These are phyloP conservation scores for Pyrrhosoma nymphula DNA, from an alignment of 2,888 invertebrate genomes.

Conservation along the genomic window DNA sequence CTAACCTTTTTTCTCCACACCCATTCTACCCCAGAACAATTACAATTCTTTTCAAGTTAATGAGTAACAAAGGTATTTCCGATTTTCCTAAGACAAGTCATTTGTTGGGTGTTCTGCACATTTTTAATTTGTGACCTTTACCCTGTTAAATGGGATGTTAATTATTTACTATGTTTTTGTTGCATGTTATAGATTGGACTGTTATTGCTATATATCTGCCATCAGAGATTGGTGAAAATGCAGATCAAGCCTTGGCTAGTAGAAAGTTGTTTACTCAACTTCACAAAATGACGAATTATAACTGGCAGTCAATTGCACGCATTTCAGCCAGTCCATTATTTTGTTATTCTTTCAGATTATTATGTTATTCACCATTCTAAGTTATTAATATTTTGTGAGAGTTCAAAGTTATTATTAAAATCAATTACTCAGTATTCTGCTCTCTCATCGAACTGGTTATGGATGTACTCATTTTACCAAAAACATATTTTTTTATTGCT, in stretches of 20 bases:
- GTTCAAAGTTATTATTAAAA: background rate
- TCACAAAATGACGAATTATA: background rate
- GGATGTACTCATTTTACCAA: slow-evolving; percentile 45
- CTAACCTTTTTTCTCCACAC: background rate
- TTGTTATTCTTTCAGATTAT: background rate
- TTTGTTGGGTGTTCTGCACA: slow-evolving; percentile 60
- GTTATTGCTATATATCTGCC: slow-evolving; percentile 53
- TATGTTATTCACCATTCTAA: background rate
- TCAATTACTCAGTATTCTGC: slow-evolving; percentile 24
- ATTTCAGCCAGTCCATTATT: slow-evolving; percentile 18
- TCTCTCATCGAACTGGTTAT: slow-evolving; percentile 53
- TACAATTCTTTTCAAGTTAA: background rate
- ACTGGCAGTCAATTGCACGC: slow-evolving; percentile 23
- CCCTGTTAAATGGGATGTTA: slow-evolving; percentile 68
- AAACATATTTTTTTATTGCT: slow-evolving; percentile 13
- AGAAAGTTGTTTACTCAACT: background rate
- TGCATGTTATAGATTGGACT: slow-evolving; percentile 70
- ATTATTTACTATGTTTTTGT: slow-evolving; percentile 57
- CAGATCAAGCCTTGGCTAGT: background rate
- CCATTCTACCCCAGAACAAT: background rate
- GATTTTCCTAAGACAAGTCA: background rate
- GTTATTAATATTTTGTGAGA: slow-evolving; percentile 8
- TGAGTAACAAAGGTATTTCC: background rate
- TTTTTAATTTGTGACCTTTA: slow-evolving; percentile 62
- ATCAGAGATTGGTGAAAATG: background rate